Percentiles rank a stretch among this genome's conserved stretches.
Conservation (phyloP, 2,888 invertebrate species). For the Beris morrisii region DNA sequence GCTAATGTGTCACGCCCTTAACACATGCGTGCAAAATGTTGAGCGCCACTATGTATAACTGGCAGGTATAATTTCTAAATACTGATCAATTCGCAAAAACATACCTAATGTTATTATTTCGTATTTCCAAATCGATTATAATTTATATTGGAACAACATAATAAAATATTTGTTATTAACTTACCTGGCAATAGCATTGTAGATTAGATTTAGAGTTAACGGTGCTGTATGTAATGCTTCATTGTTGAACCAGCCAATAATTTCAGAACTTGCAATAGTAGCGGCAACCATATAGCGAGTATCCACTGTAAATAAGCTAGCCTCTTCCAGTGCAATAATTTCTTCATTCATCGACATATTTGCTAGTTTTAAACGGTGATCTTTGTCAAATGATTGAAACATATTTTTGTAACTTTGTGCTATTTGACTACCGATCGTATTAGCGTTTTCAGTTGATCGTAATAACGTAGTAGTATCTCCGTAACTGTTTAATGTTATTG, state of each 20-base stretch:
- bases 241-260: constrained; percentile 73
- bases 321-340: background rate
- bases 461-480: constrained; percentile 50
- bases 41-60: too few relatives aligned
- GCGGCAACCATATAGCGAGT: constrained; percentile 63
- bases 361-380: background rate
- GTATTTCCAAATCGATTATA: too few relatives aligned
- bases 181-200: constrained; percentile 60
- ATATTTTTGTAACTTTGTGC: background rate
- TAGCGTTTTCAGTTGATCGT: constrained; percentile 35
- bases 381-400: background rate
- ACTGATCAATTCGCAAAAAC: too few relatives aligned
- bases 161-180: constrained; percentile 24
- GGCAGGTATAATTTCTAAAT: too few relatives aligned
- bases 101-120: too few relatives aligned
- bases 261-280: constrained; percentile 52
- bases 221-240: constrained; percentile 72
- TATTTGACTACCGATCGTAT: background rate
- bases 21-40: too few relatives aligned
- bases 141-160: too few relatives aligned
- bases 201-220: constrained; percentile 61
- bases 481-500: constrained; percentile 60
- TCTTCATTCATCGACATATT: background rate
- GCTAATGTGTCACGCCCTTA: too few relatives aligned
- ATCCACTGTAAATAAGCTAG: constrained; percentile 49